Percentiles rank a stretch among this genome's conserved stretches.
Evolutionary conservation across 1,140 invertebrate species (phyloP).

Genomic region (Achroia grisella): DNA sequence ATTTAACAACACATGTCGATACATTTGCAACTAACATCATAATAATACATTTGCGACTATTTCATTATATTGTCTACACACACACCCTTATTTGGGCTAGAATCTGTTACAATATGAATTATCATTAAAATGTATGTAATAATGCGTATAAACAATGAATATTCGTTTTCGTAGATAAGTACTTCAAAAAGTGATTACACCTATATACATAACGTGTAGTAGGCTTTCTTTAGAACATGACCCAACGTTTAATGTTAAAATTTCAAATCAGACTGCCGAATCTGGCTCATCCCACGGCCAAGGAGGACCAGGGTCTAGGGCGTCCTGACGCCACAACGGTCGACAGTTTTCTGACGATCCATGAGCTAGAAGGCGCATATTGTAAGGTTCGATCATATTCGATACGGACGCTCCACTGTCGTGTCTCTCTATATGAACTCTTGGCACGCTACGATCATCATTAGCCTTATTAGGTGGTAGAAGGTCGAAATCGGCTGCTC

Average conservation of each 20-base stretch:
- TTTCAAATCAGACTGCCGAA: conserved; percentile 49
- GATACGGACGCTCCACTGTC: conserved; percentile 38
- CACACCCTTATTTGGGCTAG: background rate
- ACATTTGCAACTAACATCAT: background rate
- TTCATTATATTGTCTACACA: no score
- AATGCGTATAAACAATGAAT: no score
- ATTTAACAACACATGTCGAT: conserved; percentile 10
- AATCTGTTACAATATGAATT: no score
- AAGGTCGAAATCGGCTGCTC: conserved; percentile 37
- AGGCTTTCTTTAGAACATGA: no score
- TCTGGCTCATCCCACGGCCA: conserved; percentile 65
- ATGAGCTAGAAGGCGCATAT: conserved; percentile 53
- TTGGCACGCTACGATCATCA: conserved; percentile 6
- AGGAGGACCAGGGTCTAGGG: conserved; percentile 57
- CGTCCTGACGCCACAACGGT: conserved; percentile 63
- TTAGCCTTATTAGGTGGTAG: conserved; percentile 44
- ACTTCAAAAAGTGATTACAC: no score
- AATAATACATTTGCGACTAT: no score
- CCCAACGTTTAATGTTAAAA: no score
- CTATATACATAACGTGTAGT: no score
- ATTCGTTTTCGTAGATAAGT: no score
- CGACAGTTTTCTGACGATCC: conserved; percentile 40
- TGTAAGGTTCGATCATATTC: conserved; percentile 61
- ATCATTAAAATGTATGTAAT: no score
- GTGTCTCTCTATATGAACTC: conserved; percentile 16